These are phyloP conservation scores for Ricordea florida DNA, from an alignment of 92 coral and sea anemone genomes.

Conservation along the genomic window DNA sequence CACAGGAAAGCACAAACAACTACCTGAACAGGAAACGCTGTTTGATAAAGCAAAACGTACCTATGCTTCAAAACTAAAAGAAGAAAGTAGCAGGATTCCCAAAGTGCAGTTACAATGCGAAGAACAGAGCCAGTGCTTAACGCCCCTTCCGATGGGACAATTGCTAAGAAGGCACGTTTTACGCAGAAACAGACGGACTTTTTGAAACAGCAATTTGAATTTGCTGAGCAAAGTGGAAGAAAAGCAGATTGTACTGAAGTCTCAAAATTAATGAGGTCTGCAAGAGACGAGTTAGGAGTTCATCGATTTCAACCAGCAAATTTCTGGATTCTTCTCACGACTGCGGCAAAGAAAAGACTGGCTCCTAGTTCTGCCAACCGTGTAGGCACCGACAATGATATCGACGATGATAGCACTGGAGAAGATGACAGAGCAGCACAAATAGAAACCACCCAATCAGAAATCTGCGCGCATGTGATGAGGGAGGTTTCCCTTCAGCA, in stretches of 20 bases:
- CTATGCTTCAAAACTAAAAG: no score
- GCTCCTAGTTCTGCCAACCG: not conserved
- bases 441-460: not conserved
- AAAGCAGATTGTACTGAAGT: slow-evolving; percentile 3
- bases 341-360: slow-evolving; percentile 40
- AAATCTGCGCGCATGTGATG: not conserved
- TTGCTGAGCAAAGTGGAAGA: slow-evolving; percentile 8
- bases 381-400: not conserved
- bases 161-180: no score
- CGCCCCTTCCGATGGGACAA: no score
- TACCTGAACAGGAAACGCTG: not conserved
- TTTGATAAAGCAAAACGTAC: not conserved
- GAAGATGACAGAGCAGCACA: slow-evolving; percentile 36
- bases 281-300: not conserved
- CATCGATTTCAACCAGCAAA: slow-evolving; percentile 18
- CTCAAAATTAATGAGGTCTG: not conserved
- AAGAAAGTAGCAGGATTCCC: no score
- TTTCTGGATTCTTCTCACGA: not conserved
- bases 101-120: no score
- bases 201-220: not conserved
- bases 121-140: no score
- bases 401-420: not conserved
- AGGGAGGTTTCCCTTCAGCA: not conserved
- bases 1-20: not conserved
- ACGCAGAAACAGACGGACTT: not conserved